These are phyloP conservation scores for Stigmatopora argus DNA, from an alignment of 2,113 vertebrate species.

Conservation along the genomic window DNA sequence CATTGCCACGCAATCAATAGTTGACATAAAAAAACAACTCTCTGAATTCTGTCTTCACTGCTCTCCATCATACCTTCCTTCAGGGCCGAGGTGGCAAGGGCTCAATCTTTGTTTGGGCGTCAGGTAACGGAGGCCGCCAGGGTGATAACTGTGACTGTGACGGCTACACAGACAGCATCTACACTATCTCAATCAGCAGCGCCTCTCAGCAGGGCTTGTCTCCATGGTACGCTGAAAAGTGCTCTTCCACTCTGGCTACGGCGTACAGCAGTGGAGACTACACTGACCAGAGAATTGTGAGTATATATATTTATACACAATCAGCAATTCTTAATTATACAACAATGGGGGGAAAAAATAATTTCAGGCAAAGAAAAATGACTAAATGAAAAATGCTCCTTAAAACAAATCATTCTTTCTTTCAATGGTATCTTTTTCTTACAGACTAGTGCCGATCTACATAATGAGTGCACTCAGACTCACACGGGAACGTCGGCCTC, in stretches of 20 bases:
- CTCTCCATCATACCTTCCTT: conserved; percentile 17
- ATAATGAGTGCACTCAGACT: conserved; percentile 91
- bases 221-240: conserved; percentile 98
- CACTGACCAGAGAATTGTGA: conserved; percentile 94
- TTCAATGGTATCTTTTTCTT: conserved; percentile 2
- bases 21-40: neutral
- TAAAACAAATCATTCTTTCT: neutral
- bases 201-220: conserved; percentile 96
- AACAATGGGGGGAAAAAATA: too few relatives aligned
- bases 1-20: neutral
- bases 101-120: conserved; percentile 98
- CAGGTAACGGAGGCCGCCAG: conserved; percentile 92
- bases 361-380: too few relatives aligned
- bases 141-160: conserved; percentile 98
- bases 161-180: conserved; percentile 97
- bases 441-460: conserved; percentile 92
- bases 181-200: conserved; percentile 95
- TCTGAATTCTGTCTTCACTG: neutral
- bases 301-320: conserved; percentile 37
- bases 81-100: conserved; percentile 93
- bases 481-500: conserved; percentile 96
- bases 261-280: conserved; percentile 99
- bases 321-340: neutral
- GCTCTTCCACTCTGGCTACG: conserved; percentile 93
- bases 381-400: neutral